Base-by-base conservation (phyloP, 2,113 vertebrate genomes). In the Todiramphus chloris region DNA sequence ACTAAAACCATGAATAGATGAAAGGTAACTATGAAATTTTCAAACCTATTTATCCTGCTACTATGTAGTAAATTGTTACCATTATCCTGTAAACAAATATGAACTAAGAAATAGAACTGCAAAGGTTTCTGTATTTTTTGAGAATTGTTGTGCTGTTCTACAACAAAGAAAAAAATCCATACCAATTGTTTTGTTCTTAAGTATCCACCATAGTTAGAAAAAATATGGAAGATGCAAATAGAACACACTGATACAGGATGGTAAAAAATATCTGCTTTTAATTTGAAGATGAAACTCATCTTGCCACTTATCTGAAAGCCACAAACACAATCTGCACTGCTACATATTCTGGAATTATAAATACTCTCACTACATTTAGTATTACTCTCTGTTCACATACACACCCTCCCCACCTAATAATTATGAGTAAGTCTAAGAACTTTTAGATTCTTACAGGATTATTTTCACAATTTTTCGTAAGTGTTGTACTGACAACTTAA, bases 231-330 rank as follows among this genome's bases (percentile, higher is more conserved):
- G 53, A 94, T 55, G 16, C 8, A 87, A 96, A 78, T 3, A 46
- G 19, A 93, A 81, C 30, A 59, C 13, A 69, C 13, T 44, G 37
- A 83, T 77, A 27, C 8, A 48, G 63, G 66, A 69, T 67, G 27
- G 46, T 35, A 92, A 91, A 86, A 86, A 85, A 37, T 28, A 92
- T 35, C 83, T 93, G 11, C 66, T 93, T 83, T 84, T 43, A 85
- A 64, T 95, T 86, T 87, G 53, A 96, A 91, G 69, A 96, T 11
- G 35, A 68, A 94, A 79, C 8, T 30, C 39, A 33, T 83, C 46
- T 90, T 93, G 53, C 64, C 95, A 84, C 16, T 64, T 72, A 78
- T 10, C 63, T 80, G 93, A 95, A 91, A 95, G 25, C 37, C 63
- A 55, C 75, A 90, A 89, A 83, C 27, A 50, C 15, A 91, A 66